Percentiles rank a stretch among this genome's conserved stretches.
phyloP scores from a whole-genome alignment of 1,140 invertebrate species.

The Pachyrhynchus sulphureomaculatus region DNA sequence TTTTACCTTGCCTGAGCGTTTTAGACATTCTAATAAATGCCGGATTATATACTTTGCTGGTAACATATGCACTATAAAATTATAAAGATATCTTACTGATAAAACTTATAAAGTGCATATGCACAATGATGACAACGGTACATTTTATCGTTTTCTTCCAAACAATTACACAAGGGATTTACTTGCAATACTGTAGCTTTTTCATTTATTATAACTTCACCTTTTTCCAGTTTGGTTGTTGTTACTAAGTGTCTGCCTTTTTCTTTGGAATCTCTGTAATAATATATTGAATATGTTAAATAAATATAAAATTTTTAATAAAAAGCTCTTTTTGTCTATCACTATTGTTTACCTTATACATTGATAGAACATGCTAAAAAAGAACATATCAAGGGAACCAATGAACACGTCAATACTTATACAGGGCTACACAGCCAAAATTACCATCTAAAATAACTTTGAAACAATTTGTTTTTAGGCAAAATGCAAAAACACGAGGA shows the following conservation, averaged over 20 bases:
- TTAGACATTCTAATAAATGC: no score
- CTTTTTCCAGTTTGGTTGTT: neutral
- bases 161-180: conserved; percentile 16
- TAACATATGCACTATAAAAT: no score
- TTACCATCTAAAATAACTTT: no score
- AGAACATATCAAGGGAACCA: no score
- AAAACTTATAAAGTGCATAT: conserved; percentile 5
- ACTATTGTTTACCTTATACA: neutral
- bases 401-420: no score
- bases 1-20: no score
- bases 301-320: neutral
- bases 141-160: conserved; percentile 1
- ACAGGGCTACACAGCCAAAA: no score
- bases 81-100: conserved; percentile 24
- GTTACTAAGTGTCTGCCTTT: conserved; percentile 23
- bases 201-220: conserved; percentile 23
- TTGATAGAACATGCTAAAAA: no score
- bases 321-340: neutral
- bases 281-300: neutral
- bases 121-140: conserved; percentile 32
- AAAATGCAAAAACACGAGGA: no score
- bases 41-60: no score
- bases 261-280: conserved; percentile 5
- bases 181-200: conserved; percentile 25
- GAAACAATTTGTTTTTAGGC: no score